phyloP scores from a whole-genome alignment of 2,113 vertebrate species.

The Boleophthalmus pectinirostris region DNA sequence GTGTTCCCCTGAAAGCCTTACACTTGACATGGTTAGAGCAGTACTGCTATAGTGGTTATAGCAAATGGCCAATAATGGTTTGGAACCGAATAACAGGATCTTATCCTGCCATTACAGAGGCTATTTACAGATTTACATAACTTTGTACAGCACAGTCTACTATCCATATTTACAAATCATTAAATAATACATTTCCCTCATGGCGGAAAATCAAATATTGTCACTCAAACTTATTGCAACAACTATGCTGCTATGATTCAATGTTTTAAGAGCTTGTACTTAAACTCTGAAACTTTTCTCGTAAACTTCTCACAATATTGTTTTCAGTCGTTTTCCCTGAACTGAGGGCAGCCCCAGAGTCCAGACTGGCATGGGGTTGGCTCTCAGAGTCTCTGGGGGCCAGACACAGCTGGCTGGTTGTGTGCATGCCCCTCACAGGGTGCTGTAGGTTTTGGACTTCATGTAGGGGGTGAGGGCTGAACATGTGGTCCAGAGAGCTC shows the following conservation, averaged over 20 bases:
- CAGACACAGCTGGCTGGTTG: constrained; percentile 71
- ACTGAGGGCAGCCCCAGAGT: constrained; percentile 24
- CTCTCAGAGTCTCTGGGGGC: constrained; percentile 53
- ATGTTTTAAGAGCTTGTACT: constrained; percentile 73
- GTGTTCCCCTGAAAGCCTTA: constrained; percentile 21
- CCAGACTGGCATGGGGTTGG: constrained; percentile 27
- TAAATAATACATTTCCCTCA: constrained; percentile 20
- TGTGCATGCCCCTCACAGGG: constrained; percentile 33
- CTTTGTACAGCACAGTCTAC: constrained; percentile 49
- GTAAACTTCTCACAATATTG: constrained; percentile 86
- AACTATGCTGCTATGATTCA: constrained; percentile 8
- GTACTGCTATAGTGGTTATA: constrained; percentile 21
- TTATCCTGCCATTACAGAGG: constrained; percentile 21
- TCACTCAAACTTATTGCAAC: constrained; percentile 13
- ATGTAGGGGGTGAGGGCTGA: constrained; percentile 49
- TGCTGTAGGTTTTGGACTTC: constrained; percentile 60
- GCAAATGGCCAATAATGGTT: constrained; percentile 23
- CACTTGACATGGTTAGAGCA: constrained; percentile 15
- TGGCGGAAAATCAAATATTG: constrained; percentile 26
- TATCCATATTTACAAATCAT: constrained; percentile 57
- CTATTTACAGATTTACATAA: constrained; percentile 42
- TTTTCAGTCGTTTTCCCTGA: constrained; percentile 56
- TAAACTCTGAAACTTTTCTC: constrained; percentile 90
- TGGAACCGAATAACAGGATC: constrained; percentile 17
- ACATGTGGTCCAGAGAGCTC: constrained; percentile 70